These are phyloP conservation scores for Etheostoma perlongum DNA, from an alignment of 2,797 vertebrate species.

Conservation along the genomic window DNA sequence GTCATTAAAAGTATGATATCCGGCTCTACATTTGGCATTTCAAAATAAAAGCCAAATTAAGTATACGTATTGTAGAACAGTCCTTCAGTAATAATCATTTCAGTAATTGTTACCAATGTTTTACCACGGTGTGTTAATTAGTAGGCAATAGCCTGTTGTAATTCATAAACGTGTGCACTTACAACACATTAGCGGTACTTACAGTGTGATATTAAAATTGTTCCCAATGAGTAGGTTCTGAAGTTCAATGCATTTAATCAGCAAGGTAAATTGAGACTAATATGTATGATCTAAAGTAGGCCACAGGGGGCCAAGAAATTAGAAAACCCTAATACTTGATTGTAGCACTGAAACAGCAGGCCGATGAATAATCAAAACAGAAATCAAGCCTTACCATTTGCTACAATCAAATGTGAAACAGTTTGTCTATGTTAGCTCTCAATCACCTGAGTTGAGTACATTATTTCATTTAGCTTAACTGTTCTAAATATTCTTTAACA, in stretches of 20 bases:
- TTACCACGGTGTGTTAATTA: neutral
- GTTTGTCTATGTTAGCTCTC: too few relatives aligned
- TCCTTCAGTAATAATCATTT: too few relatives aligned
- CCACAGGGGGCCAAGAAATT: neutral
- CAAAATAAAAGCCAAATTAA: constrained; percentile 44
- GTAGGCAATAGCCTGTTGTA: neutral
- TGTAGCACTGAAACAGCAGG: neutral
- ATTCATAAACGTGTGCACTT: neutral
- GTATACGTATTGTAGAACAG: neutral
- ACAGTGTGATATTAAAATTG: too few relatives aligned
- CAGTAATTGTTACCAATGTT: too few relatives aligned
- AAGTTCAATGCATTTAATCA: neutral
- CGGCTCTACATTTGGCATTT: constrained; percentile 35
- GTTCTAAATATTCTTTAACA: neutral
- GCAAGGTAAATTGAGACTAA: neutral
- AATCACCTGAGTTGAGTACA: neutral
- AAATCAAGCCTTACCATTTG: neutral
- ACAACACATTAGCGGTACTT: neutral
- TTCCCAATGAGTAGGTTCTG: neutral
- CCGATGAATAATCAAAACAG: neutral
- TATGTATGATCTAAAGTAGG: neutral
- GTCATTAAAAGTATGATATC: constrained; percentile 36
- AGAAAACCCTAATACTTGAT: neutral
- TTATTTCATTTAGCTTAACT: neutral
- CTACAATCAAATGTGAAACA: neutral